Evolutionary conservation across 2,113 vertebrate genomes (phyloP).

Genomic region (Oreochromis niloticus): DNA sequence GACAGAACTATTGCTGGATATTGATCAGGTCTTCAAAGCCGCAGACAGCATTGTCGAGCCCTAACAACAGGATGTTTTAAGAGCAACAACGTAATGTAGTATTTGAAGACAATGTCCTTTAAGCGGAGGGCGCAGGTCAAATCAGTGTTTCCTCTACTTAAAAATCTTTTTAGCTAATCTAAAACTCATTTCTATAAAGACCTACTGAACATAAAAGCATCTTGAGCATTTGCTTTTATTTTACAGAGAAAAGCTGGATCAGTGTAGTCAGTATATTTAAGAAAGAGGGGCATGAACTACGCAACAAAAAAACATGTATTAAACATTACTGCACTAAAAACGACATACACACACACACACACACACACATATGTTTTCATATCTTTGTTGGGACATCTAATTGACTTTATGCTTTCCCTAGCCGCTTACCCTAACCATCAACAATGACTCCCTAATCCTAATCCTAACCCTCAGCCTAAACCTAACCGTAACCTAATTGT

Average conservation of each 20-base stretch:
- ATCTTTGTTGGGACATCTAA: neutral
- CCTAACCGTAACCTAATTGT: neutral
- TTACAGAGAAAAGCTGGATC: neutral
- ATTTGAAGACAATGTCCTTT: neutral
- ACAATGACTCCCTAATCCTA: neutral
- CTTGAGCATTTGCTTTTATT: neutral
- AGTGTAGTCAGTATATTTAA: neutral
- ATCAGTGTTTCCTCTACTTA: neutral
- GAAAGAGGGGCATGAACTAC: neutral
- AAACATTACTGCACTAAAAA: neutral
- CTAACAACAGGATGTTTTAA: conserved; percentile 12
- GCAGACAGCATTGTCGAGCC: neutral
- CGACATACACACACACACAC: neutral
- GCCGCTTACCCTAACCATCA: accelerated
- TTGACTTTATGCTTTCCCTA: neutral
- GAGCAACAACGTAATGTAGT: neutral
- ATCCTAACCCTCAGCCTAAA: accelerated
- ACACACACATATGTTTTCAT: neutral
- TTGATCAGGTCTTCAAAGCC: neutral
- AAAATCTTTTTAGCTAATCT: neutral
- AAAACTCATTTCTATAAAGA: neutral
- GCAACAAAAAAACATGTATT: neutral
- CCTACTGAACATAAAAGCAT: neutral
- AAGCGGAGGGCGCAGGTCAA: neutral
- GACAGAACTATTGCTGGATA: neutral